A percentile compares a stretch with the other conserved stretches of the same genome.
phyloP scores from a whole-genome alignment of 2,888 invertebrate species.

The Caenorhabditis uteleia region DNA sequence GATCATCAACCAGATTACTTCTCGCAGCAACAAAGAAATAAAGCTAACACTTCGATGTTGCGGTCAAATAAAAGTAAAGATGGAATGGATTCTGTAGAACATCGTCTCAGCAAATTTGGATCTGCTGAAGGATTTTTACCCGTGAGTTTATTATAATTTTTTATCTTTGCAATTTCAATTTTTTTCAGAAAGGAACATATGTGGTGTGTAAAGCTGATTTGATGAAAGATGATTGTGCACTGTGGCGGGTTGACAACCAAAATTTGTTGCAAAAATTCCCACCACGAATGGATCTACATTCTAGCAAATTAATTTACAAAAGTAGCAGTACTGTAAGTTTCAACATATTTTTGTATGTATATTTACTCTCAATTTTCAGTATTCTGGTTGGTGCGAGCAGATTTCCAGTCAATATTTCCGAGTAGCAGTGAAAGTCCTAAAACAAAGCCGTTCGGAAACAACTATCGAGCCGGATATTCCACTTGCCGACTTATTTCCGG shows the following conservation, averaged over 20 bases:
- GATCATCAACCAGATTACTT: neutral
- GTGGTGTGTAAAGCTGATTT: conserved; percentile 65
- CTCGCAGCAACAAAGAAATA: neutral
- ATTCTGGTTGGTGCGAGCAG: conserved; percentile 69
- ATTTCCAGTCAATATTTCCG: conserved; percentile 57
- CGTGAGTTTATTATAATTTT: conserved; percentile 18
- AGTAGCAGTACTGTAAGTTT: conserved; percentile 55
- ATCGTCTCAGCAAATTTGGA: conserved; percentile 45
- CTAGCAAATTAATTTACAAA: conserved; percentile 42
- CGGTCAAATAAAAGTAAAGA: too few relatives aligned
- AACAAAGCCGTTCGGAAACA: conserved; percentile 54
- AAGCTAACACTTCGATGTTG: neutral
- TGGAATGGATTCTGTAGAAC: conserved; percentile 15
- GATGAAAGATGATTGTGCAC: conserved; percentile 59
- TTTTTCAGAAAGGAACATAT: conserved; percentile 64
- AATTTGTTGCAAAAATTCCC: conserved; percentile 68
- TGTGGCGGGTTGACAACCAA: conserved; percentile 69
- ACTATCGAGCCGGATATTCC: conserved; percentile 62
- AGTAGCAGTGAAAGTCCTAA: conserved; percentile 49
- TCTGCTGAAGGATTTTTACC: conserved; percentile 48
- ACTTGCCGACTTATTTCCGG: conserved; percentile 59
- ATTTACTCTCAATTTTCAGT: conserved; percentile 46
- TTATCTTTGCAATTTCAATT: neutral
- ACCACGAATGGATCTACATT: conserved; percentile 34
- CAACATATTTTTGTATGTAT: neutral